Evolutionary conservation across 2,888 invertebrate genomes (phyloP), one percentile per base, ranked within the genome.

Genomic region (Microplitis manilae): DNA sequence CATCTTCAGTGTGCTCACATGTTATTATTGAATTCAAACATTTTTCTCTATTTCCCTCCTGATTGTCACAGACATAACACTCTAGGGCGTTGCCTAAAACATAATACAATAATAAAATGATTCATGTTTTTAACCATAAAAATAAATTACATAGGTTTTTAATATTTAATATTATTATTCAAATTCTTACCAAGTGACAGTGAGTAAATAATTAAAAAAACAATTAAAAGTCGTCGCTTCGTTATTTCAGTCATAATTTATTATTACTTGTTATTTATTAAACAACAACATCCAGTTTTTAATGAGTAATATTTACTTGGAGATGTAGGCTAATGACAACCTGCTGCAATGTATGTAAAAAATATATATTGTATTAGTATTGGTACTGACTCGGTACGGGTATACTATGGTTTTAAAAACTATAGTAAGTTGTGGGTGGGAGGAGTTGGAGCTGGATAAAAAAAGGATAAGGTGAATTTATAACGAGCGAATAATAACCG

Each of bases 51-150:
- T 98, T 98, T 82, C 95, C 95, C 82, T 97, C 97, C 91, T 99
- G 98, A 84, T 96, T 94, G 81, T 94, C 93, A 90, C 98, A 99
- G 13, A 98, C 97, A 89, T 98, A 98, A 90, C 98, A 99, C 91
- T 98, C 98, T 81, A 98, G 91, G 81, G 94, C 92, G 86, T 90
- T 86, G 84, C 92, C 95, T 94, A 89, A 81, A 87, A 85, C 65
- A 79, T 59, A 77, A 73, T 68, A 40, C 50, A 50, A 50, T 50
- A 4, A 50, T 50, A 5, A 6, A 50, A 50, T 71, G 17, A 72
- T 72, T 9, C 50, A 50, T 50, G 50, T 50, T 50, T 8, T 50
- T 50, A 50, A 50, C 50, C 50, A 50, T 50, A 8, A 50, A 50
- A 13, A 50, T 50, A 13, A 50, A 50, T 50, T 50, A 13, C 30